phyloP scores from a whole-genome alignment of 2,113 vertebrate species.

The Xerus inauris region DNA sequence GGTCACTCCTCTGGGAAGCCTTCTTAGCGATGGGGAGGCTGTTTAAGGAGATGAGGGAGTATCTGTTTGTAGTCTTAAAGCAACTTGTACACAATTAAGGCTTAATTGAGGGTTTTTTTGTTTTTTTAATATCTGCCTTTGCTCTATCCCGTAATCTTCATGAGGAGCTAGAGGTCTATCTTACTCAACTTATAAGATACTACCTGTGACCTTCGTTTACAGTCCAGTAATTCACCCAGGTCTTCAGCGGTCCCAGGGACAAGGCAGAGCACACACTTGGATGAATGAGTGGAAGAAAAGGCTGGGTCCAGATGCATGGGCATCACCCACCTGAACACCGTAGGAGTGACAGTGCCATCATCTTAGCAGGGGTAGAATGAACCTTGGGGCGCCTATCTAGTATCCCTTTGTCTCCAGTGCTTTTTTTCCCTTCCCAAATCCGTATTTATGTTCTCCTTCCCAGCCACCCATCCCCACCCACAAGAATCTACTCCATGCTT shows the following conservation, averaged over 20 bases:
- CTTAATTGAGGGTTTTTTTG: background rate
- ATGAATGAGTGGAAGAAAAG: background rate
- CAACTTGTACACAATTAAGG: background rate
- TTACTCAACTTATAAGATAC: background rate
- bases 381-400: background rate
- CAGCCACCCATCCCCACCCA: background rate
- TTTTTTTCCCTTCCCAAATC: background rate
- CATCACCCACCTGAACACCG: rapidly evolving
- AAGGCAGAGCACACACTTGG: background rate
- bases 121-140: background rate
- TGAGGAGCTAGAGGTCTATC: background rate
- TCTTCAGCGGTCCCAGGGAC: background rate
- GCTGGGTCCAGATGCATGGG: background rate
- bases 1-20: constrained; percentile 4
- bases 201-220: background rate
- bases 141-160: background rate
- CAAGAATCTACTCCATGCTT: background rate
- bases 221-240: background rate
- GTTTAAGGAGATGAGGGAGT: background rate
- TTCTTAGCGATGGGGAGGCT: background rate
- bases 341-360: background rate
- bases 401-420: background rate
- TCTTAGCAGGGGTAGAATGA: background rate
- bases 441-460: background rate
- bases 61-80: background rate